These are phyloP conservation scores for Pica pica DNA, from an alignment of 2,113 vertebrate species.

Conservation along the genomic window DNA sequence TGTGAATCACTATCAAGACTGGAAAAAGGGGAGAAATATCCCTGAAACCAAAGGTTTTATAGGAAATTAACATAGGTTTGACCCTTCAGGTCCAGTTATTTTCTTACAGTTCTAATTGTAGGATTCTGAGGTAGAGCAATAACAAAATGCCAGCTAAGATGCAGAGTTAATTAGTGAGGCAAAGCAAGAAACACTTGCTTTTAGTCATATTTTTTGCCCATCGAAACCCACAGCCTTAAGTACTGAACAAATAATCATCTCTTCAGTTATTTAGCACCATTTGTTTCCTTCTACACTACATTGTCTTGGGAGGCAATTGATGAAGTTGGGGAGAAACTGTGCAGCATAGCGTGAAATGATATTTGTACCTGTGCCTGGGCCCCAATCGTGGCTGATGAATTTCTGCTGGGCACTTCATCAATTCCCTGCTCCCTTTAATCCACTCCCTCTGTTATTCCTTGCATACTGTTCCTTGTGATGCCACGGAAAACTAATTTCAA, in stretches of 20 bases:
- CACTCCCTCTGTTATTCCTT: not conserved
- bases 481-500: slow-evolving; percentile 9
- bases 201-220: not conserved
- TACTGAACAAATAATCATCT: slow-evolving; percentile 9
- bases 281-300: not conserved
- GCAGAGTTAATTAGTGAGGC: not conserved
- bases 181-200: not conserved
- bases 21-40: not conserved
- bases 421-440: not conserved
- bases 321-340: not conserved
- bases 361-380: slow-evolving; percentile 7
- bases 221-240: not conserved
- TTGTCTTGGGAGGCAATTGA: not conserved
- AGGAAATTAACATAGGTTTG: not conserved
- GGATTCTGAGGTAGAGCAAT: not conserved
- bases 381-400: not conserved
- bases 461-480: not conserved
- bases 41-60: not conserved
- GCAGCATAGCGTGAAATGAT: slow-evolving; percentile 47
- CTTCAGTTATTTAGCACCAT: not conserved
- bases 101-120: not conserved
- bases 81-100: not conserved
- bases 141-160: not conserved
- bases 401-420: not conserved
- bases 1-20: not conserved